Evolutionary conservation across 2,888 invertebrate genomes (phyloP).

Genomic region (Cryptophagus acutangulus): DNA sequence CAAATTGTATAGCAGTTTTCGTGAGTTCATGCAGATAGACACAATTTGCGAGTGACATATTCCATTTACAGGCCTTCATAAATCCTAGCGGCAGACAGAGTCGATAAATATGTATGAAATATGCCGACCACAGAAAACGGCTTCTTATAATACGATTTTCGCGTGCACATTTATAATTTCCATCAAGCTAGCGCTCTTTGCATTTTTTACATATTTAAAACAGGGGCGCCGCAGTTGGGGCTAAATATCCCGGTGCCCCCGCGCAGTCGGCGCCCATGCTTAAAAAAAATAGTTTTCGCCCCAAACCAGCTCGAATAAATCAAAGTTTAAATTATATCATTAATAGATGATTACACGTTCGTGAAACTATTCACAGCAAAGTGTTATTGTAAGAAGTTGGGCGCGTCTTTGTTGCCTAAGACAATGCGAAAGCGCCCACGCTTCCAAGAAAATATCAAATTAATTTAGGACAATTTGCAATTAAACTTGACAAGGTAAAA

Average conservation of each 20-base stretch:
- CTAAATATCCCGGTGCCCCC: too few relatives aligned
- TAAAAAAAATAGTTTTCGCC: too few relatives aligned
- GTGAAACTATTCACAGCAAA: constrained; percentile 1
- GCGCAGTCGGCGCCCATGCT: too few relatives aligned
- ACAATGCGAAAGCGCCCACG: constrained; percentile 4
- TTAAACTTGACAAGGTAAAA: constrained; percentile 7
- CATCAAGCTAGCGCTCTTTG: too few relatives aligned
- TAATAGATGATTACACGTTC: not conserved
- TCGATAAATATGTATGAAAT: constrained; percentile 45
- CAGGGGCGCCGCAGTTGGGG: too few relatives aligned
- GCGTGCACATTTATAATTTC: constrained; percentile 30
- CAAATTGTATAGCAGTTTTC: constrained; percentile 29
- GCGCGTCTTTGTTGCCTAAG: constrained; percentile 1
- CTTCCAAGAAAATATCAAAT: constrained; percentile 6
- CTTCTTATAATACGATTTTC: constrained; percentile 33
- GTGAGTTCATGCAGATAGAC: constrained; percentile 35
- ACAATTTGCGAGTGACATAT: constrained; percentile 41
- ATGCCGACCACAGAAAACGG: constrained; percentile 28
- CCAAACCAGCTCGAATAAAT: too few relatives aligned
- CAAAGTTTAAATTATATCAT: too few relatives aligned
- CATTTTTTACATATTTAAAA: too few relatives aligned
- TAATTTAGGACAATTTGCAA: constrained; percentile 7
- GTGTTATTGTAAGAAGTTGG: constrained; percentile 8
- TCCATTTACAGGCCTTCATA: constrained; percentile 40
- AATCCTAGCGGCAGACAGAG: constrained; percentile 33